Evolutionary conservation across 2,888 invertebrate species (phyloP).

Genomic region (Zygothrica quintamaculata): DNA sequence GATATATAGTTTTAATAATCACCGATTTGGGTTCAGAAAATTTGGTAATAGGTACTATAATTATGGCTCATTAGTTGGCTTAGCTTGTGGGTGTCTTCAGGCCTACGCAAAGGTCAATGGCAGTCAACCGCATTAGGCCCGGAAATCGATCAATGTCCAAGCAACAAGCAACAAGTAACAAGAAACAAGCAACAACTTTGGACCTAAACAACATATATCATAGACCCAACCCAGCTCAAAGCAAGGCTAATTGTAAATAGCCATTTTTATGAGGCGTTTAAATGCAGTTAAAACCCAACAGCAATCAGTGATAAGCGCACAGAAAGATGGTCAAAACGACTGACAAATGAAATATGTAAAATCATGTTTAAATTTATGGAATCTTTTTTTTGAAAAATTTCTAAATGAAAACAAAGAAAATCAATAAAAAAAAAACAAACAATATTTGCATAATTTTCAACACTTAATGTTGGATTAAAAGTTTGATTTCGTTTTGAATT

Average conservation of each 20-base stretch:
- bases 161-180: too few relatives aligned
- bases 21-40: too few relatives aligned
- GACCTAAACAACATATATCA: constrained; percentile 1
- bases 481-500: neutral
- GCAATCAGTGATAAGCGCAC: constrained; percentile 21
- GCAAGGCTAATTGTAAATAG: constrained; percentile 34
- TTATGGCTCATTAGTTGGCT: too few relatives aligned
- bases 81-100: too few relatives aligned
- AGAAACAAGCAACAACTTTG: too few relatives aligned
- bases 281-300: constrained; percentile 47
- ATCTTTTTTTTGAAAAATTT: constrained; percentile 39
- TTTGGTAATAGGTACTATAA: too few relatives aligned
- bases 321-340: constrained; percentile 1
- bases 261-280: constrained; percentile 58
- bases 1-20: too few relatives aligned
- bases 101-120: constrained; percentile 66
- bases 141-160: constrained; percentile 24
- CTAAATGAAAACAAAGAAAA: constrained; percentile 63
- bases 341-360: neutral
- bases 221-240: constrained; percentile 2
- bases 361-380: constrained; percentile 31
- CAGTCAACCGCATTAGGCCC: constrained; percentile 46
- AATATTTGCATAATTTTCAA: constrained; percentile 70
- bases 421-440: constrained; percentile 67
- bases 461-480: constrained; percentile 44